phyloP scores from a whole-genome alignment of 2,113 vertebrate genomes.

The Bucco capensis region DNA sequence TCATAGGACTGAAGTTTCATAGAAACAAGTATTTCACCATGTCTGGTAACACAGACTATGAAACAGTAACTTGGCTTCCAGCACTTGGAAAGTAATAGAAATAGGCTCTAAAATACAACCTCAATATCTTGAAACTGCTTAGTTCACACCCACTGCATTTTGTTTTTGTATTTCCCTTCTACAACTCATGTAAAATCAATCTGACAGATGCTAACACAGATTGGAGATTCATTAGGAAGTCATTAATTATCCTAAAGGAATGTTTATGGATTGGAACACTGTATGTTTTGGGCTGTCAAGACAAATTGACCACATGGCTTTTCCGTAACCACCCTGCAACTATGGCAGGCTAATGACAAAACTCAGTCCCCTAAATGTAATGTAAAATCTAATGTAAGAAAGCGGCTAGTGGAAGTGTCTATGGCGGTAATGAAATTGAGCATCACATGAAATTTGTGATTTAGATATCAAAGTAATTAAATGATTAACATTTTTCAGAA shows the following conservation, averaged over 20 bases:
- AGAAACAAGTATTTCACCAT: neutral
- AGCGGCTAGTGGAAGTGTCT: neutral
- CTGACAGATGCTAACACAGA: constrained; percentile 27
- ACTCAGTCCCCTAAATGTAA: neutral
- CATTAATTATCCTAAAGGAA: constrained; percentile 39
- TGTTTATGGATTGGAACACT: neutral
- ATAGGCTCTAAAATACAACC: constrained; percentile 26
- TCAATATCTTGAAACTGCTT: neutral
- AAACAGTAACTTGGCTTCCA: neutral
- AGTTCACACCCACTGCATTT: neutral
- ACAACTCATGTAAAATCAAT: constrained; percentile 16
- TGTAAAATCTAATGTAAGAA: neutral
- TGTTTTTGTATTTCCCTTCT: neutral
- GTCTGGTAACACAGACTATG: neutral
- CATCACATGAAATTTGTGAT: neutral
- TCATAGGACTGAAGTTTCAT: neutral
- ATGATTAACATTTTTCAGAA: constrained; percentile 19
- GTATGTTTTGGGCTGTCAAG: constrained; percentile 46
- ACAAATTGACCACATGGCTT: constrained; percentile 19
- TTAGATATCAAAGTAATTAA: constrained; percentile 26
- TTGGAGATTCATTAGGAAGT: constrained; percentile 24
- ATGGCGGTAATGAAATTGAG: neutral
- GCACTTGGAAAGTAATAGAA: too few species aligned
- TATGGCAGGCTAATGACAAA: neutral
- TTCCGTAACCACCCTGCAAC: neutral